phyloP scores from a whole-genome alignment of 2,113 vertebrate species.

The Melanerpes aurifrons region DNA sequence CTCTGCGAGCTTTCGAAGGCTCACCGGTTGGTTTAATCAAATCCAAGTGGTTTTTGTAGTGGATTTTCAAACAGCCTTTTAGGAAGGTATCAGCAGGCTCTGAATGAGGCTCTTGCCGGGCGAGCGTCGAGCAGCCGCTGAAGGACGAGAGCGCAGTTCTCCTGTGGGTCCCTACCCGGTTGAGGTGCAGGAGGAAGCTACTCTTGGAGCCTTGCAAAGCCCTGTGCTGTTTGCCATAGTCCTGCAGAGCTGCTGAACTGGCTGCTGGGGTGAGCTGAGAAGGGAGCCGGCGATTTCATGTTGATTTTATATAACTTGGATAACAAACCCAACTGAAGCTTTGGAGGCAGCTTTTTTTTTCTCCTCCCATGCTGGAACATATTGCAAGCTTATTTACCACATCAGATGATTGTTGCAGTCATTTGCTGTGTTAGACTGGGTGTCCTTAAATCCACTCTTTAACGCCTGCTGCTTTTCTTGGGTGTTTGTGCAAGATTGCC shows the following conservation, averaged over 20 bases:
- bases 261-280: not conserved
- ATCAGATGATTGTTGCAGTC: slow-evolving; percentile 4
- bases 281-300: not conserved
- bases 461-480: not conserved
- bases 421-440: not conserved
- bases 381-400: not conserved
- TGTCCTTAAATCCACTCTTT: not conserved
- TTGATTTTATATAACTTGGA: not conserved
- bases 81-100: not conserved
- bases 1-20: not conserved
- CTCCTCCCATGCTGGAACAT: not conserved
- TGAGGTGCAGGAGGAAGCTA: not conserved
- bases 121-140: not conserved
- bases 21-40: not conserved
- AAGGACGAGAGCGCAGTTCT: not conserved
- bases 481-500: not conserved
- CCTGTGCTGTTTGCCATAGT: not conserved
- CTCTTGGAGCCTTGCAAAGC: not conserved
- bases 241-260: not conserved
- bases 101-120: not conserved
- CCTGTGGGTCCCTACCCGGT: not conserved
- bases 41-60: not conserved
- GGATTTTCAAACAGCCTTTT: not conserved
- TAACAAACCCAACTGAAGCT: not conserved
- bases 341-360: not conserved